Base-by-base conservation (phyloP, 2,888 invertebrate species). In the Steinernema scapterisci region DNA sequence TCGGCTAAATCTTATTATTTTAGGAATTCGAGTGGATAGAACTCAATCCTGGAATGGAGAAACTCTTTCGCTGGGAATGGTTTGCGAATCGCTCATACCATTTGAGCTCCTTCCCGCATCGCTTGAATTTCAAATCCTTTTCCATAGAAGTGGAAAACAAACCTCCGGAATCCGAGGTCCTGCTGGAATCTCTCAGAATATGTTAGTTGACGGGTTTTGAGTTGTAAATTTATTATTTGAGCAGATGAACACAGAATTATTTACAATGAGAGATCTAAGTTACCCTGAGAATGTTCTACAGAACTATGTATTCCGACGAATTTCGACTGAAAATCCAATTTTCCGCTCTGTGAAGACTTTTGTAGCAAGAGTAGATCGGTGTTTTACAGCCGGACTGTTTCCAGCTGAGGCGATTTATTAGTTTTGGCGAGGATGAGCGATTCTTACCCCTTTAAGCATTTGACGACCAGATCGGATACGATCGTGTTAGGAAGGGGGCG, bases 11-110 rank as follows among this genome's bases (percentile, higher is more conserved):
- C n/a, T n/a, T n/a, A n/a, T n/a, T n/a, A n/a, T 54, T 54, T 54
- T 23, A 63, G 63, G 63, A 63, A 31, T 63, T 63, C 63, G 63
- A 63, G 7, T 63, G 63, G 63, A 63, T 63, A 25, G 63, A 63
- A 25, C 63, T 63, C 1, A 16, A 16, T 13, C 63, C 63, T 27
- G 63, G 63, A 1, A 9, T 63, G 38, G 63, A 63, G 63, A 21
- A n/a, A 21, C 63, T 63, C 31, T 63, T 63, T 31, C 63, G 63
- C 6, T 63, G 63, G 63, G 63, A 63, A 16, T 63, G 63, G 63
- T 63, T 63, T 27, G 63, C 63, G 25, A 63, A 31, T 31, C 63
- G 63, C 1, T 63, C 63, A 9, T 63, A 63, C 63, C 63, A 63
- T 16, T 2, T 63, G 63, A 31, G 38, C 19, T 63, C 63, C 5